Evolutionary conservation across 2,888 invertebrate species (phyloP).

Genomic region (Nyleta sp.): DNA sequence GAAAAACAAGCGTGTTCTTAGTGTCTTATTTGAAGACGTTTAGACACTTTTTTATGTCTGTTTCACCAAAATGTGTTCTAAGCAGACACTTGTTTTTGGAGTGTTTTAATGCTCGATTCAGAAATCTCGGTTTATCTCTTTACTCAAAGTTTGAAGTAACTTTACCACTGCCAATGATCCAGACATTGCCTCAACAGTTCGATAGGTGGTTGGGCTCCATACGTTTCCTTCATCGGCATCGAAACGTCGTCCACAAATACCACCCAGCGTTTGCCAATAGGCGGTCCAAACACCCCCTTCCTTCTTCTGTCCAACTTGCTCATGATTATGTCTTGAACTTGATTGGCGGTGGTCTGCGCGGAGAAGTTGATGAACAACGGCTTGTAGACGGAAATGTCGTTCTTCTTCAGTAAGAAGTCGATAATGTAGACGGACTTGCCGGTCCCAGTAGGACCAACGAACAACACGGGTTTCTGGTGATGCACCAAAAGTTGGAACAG

Average conservation of each 20-base stretch:
- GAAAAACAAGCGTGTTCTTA: no score
- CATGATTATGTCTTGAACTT: conserved; percentile 91
- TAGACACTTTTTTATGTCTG: no score
- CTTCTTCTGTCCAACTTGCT: conserved; percentile 88
- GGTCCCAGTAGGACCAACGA: conserved; percentile 93
- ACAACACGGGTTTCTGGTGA: conserved; percentile 86
- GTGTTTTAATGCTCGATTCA: no score
- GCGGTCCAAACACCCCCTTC: conserved; percentile 90
- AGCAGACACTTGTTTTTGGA: no score
- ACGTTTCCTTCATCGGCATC: conserved; percentile 92
- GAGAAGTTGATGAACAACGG: conserved; percentile 93
- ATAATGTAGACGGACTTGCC: conserved; percentile 93
- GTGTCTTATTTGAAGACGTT: no score
- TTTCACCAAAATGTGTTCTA: no score
- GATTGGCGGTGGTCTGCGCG: conserved; percentile 91
- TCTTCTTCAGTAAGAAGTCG: conserved; percentile 87
- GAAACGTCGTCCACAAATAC: conserved; percentile 95
- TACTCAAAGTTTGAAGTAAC: no score
- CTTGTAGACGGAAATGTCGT: conserved; percentile 87
- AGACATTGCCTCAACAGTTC: conserved; percentile 92
- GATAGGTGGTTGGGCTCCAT: conserved; percentile 93
- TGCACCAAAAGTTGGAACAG: conserved; percentile 90
- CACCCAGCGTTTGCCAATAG: conserved; percentile 86
- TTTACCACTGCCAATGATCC: conserved; percentile 93
- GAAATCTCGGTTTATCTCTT: no score